These are phyloP conservation scores for Bombus consobrinus DNA, from an alignment of 1,140 invertebrate species.

Conservation along the genomic window DNA sequence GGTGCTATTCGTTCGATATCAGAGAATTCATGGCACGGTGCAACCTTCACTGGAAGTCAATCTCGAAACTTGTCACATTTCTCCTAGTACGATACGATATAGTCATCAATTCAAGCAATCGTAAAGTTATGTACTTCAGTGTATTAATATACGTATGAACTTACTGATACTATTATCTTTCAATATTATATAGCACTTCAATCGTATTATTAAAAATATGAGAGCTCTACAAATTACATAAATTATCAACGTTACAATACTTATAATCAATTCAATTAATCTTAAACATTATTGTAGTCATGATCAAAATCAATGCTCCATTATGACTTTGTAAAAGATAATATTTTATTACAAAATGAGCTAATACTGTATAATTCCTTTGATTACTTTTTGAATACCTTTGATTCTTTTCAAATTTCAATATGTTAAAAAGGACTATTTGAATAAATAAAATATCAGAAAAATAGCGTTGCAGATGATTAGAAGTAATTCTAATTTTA, in stretches of 20 bases:
- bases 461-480: too few species aligned
- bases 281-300: not conserved
- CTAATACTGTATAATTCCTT: too few species aligned
- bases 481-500: too few species aligned
- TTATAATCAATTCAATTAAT: not conserved
- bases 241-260: too few species aligned
- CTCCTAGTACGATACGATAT: not conserved
- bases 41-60: not conserved
- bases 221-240: too few species aligned
- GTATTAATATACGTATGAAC: not conserved
- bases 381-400: too few species aligned
- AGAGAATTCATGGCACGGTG: not conserved
- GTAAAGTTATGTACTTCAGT: not conserved
- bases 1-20: not conserved
- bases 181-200: not conserved
- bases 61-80: constrained; percentile 18
- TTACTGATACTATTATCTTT: not conserved
- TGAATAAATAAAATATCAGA: too few species aligned
- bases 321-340: not conserved
- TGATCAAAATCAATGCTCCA: not conserved
- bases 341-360: too few species aligned
- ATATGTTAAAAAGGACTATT: too few species aligned
- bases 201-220: not conserved
- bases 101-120: not conserved
- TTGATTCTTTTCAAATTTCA: too few species aligned